Evolutionary conservation across 2,797 vertebrate genomes (phyloP).

Genomic region (Lagocephalus sceleratus): DNA sequence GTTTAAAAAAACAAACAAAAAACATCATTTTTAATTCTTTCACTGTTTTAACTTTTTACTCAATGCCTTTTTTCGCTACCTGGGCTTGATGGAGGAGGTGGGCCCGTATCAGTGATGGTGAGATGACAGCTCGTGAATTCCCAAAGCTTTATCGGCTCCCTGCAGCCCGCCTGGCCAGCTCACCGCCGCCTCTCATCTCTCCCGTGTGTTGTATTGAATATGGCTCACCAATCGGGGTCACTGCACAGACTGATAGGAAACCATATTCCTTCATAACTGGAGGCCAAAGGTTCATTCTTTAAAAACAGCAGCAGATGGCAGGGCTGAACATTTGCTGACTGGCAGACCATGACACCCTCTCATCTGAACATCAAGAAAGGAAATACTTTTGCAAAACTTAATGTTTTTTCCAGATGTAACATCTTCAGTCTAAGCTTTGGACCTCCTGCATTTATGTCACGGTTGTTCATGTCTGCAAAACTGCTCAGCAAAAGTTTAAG

Average conservation of each 20-base stretch:
- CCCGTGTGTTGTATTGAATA: constrained; percentile 69
- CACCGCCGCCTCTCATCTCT: constrained; percentile 61
- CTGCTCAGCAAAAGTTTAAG: no score
- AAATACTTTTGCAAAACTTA: constrained; percentile 4
- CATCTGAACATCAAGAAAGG: background rate
- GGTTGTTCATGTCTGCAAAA: no score
- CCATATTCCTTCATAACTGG: constrained; percentile 62
- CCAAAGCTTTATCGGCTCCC: constrained; percentile 71
- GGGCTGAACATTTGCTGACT: constrained; percentile 32
- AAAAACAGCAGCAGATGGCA: constrained; percentile 27
- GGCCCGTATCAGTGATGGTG: constrained; percentile 42
- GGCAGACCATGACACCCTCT: constrained; percentile 8
- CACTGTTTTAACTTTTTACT: constrained; percentile 37
- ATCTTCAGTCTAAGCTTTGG: no score
- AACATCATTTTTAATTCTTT: background rate
- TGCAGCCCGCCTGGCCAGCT: constrained; percentile 63
- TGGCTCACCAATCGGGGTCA: constrained; percentile 75
- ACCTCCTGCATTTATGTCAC: no score
- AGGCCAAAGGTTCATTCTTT: constrained; percentile 49
- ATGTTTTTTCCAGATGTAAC: background rate
- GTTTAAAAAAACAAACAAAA: no score
- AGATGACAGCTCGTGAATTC: constrained; percentile 66
- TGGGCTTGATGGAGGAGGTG: constrained; percentile 37
- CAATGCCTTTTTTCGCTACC: constrained; percentile 44
- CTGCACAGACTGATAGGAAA: constrained; percentile 61